These are phyloP conservation scores for Atrina japonica DNA, from an alignment of 2,888 invertebrate genomes.

Conservation along the genomic window DNA sequence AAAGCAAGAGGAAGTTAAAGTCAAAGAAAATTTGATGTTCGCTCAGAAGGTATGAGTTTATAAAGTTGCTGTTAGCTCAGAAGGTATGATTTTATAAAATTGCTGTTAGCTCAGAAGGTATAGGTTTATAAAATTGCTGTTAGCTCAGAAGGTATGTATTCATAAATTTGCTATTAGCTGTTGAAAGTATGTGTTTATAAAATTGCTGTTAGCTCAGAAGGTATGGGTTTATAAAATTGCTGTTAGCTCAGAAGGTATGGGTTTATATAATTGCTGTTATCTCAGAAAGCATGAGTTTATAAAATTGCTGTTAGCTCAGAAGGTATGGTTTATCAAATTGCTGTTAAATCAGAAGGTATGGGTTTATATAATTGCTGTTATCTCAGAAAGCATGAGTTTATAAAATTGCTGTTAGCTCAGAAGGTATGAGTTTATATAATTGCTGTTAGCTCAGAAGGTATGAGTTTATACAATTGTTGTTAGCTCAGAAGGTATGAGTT, in stretches of 20 bases:
- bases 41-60: conserved; percentile 82
- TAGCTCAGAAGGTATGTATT: conserved; percentile 9
- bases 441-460: conserved; percentile 83
- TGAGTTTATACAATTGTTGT: neutral
- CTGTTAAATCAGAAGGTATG: conserved; percentile 10
- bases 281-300: conserved; percentile 81
- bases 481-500: conserved; percentile 16
- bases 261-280: conserved; percentile 84
- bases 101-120: conserved; percentile 13
- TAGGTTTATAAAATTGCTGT: neutral
- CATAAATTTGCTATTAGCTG: neutral
- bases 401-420: neutral
- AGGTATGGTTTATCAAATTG: conserved; percentile 60
- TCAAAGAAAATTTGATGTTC: conserved; percentile 85
- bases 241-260: too few species aligned
- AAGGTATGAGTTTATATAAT: too few species aligned
- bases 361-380: neutral
- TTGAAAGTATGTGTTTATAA: neutral
- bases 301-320: conserved; percentile 85
- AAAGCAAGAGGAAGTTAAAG: conserved; percentile 86
- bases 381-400: conserved; percentile 11
- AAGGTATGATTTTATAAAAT: conserved; percentile 63
- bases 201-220: conserved; percentile 7
- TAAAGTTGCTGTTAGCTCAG: conserved; percentile 85
- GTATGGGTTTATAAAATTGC: conserved; percentile 17